phyloP scores from a whole-genome alignment of 2,797 vertebrate species.

The Pseudochirops corinnae region DNA sequence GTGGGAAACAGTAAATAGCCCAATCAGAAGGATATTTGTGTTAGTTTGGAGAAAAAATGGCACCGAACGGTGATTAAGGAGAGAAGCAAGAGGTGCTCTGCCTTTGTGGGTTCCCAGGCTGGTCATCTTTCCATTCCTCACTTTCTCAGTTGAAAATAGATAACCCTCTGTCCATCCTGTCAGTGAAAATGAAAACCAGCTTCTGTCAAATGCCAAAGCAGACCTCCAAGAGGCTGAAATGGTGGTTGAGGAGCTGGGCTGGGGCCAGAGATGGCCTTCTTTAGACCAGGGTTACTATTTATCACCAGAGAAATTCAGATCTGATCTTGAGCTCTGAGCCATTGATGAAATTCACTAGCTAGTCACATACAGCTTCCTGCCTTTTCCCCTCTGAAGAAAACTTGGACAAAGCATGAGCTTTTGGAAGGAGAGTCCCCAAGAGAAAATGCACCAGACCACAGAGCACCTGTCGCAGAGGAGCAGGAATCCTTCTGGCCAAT shows the following conservation, averaged over 20 bases:
- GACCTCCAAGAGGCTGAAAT: background rate
- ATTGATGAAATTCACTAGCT: background rate
- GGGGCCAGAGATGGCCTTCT: background rate
- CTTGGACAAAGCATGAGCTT: constrained; percentile 5
- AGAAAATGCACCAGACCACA: background rate
- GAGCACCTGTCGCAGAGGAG: constrained; percentile 14
- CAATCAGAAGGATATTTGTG: background rate
- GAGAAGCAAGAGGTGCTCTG: background rate
- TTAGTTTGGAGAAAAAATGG: background rate
- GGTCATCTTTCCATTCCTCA: constrained; percentile 30
- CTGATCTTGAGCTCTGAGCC: background rate
- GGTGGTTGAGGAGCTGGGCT: background rate
- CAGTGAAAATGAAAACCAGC: constrained; percentile 17
- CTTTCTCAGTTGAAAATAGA: constrained; percentile 26
- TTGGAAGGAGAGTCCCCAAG: background rate
- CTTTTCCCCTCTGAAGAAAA: background rate
- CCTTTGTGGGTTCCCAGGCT: background rate
- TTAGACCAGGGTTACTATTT: background rate
- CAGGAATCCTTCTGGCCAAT: background rate
- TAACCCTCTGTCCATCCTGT: constrained; percentile 43
- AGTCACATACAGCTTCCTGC: background rate
- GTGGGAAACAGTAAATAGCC: background rate
- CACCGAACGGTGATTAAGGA: background rate
- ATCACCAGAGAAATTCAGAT: background rate
- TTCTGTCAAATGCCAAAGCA: background rate